A percentile compares a stretch with the other conserved stretches of the same genome.
Evolutionary conservation across 2,113 vertebrate species (phyloP).

Genomic region (Galemys pyrenaicus): DNA sequence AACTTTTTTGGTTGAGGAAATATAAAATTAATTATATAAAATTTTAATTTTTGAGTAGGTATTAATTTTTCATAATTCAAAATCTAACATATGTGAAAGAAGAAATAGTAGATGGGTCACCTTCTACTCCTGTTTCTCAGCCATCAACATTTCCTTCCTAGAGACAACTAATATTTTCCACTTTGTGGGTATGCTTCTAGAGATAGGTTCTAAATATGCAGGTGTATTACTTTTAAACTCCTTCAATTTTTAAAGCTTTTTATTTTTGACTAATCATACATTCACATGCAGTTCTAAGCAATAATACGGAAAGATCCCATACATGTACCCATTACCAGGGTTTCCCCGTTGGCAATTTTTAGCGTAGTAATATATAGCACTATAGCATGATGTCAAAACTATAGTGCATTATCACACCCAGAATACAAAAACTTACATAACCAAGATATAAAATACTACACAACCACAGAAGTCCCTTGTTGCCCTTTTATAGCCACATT

Average conservation of each 20-base stretch:
- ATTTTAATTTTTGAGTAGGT: background rate
- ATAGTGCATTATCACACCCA: background rate
- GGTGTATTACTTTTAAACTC: background rate
- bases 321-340: background rate
- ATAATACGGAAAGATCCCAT: background rate
- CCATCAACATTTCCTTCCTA: background rate
- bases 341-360: background rate
- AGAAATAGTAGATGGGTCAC: background rate
- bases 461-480: background rate
- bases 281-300: background rate
- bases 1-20: background rate
- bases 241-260: background rate
- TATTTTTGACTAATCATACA: background rate
- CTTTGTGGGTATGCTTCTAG: background rate
- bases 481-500: background rate
- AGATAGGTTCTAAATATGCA: background rate
- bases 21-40: background rate
- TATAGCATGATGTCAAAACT: background rate
- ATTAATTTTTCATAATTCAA: conserved; percentile 18
- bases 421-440: background rate
- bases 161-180: background rate
- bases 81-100: conserved; percentile 5
- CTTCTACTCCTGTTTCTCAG: background rate
- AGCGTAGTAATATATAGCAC: background rate
- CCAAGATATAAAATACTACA: background rate